Conservation (phyloP, 2,888 invertebrate genomes). For the Stenodema calcarata region DNA sequence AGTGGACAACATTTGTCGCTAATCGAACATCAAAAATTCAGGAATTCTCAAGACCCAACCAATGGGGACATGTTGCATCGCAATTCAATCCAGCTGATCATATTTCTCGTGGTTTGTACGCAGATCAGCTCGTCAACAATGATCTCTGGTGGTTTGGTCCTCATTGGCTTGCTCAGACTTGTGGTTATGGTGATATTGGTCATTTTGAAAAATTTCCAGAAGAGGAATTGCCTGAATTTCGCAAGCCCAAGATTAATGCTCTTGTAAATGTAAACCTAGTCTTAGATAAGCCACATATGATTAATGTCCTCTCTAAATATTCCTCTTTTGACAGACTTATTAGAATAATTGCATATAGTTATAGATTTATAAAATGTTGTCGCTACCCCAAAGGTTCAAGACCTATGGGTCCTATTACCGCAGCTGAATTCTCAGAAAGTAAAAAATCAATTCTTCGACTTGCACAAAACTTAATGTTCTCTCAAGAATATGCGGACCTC, state of each 20-base stretch:
- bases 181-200: not conserved
- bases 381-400: not conserved
- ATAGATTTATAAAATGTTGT: not conserved
- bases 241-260: not conserved
- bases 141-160: not conserved
- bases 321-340: not conserved
- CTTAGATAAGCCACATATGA: not conserved
- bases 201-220: not conserved
- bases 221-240: not conserved
- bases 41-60: not conserved
- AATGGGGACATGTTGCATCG: not conserved
- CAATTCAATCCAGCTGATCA: not conserved
- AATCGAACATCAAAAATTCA: not conserved
- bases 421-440: not conserved
- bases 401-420: not conserved
- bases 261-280: not conserved
- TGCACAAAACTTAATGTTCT: not conserved
- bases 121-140: not conserved
- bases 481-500: not conserved
- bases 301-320: not conserved
- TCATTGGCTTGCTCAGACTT: not conserved
- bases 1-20: not conserved
- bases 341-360: not conserved
- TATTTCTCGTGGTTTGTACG: not conserved
- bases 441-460: not conserved